These are phyloP conservation scores for Heliconius hewitsoni DNA, from an alignment of 1,140 invertebrate genomes.

Conservation along the genomic window DNA sequence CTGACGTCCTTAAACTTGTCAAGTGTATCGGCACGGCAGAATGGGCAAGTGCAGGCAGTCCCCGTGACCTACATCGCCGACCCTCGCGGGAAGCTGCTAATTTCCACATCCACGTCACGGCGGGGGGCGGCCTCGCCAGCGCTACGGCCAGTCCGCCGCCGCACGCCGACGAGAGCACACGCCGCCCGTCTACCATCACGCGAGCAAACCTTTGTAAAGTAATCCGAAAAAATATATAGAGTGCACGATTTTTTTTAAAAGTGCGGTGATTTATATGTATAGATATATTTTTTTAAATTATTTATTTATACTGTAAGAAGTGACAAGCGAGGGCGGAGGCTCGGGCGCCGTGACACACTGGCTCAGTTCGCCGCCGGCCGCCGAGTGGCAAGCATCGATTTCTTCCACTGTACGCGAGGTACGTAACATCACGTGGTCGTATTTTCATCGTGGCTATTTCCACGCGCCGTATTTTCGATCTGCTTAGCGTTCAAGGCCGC, in stretches of 20 bases:
- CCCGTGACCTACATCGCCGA: constrained; percentile 79
- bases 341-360: constrained; percentile 76
- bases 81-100: constrained; percentile 80
- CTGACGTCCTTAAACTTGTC: constrained; percentile 79
- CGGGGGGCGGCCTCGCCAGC: constrained; percentile 52
- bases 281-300: constrained; percentile 53
- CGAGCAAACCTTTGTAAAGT: constrained; percentile 54
- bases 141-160: constrained; percentile 63
- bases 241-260: constrained; percentile 60
- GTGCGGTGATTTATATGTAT: constrained; percentile 49
- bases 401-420: constrained; percentile 73
- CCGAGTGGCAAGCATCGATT: constrained; percentile 76
- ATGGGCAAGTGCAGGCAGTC: constrained; percentile 78
- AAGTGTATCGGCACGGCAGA: constrained; percentile 73
- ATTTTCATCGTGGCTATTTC: constrained; percentile 76
- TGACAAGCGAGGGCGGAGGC: constrained; percentile 69
- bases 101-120: constrained; percentile 75
- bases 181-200: constrained; percentile 41
- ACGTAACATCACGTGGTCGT: constrained; percentile 76
- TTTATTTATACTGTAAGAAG: constrained; percentile 47
- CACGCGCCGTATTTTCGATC: constrained; percentile 76
- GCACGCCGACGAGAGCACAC: constrained; percentile 58
- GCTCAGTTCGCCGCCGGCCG: constrained; percentile 73
- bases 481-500: constrained; percentile 77
- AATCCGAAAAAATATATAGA: constrained; percentile 51